Evolutionary conservation across 2,113 vertebrate genomes (phyloP).

Genomic region (Channa maculata): DNA sequence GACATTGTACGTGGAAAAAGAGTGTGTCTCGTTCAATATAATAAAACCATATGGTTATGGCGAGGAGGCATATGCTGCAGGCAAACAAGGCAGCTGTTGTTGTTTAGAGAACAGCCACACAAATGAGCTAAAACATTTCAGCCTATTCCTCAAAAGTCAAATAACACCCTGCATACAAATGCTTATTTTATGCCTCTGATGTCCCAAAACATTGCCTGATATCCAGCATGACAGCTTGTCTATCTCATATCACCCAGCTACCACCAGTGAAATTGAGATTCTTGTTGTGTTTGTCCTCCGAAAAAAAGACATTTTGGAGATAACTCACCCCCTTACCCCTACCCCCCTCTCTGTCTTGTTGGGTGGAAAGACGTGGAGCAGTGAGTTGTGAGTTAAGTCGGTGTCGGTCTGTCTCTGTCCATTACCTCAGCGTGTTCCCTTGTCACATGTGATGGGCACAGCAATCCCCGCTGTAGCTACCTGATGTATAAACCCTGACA

Average conservation of each 20-base stretch:
- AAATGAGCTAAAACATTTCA: conserved; percentile 14
- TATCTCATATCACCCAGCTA: conserved; percentile 2
- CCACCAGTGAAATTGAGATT: conserved; percentile 7
- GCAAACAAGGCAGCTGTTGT: not conserved
- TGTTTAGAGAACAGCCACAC: not conserved
- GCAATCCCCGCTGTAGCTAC: conserved; percentile 11
- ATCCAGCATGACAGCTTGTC: conserved; percentile 19
- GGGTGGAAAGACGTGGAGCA: not conserved
- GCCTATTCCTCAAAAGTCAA: not conserved
- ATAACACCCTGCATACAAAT: conserved; percentile 6
- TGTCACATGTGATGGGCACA: conserved; percentile 26
- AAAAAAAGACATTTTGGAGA: conserved; percentile 9
- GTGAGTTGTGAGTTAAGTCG: conserved; percentile 1
- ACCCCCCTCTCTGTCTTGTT: not conserved
- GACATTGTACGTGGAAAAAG: no score
- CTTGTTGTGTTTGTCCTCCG: not conserved
- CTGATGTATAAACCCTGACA: conserved; percentile 51
- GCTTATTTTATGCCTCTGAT: not conserved
- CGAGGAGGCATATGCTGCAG: not conserved
- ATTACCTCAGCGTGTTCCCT: conserved; percentile 39
- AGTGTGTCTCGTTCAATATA: no score
- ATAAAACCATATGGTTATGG: not conserved
- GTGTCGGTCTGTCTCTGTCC: conserved; percentile 29
- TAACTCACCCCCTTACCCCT: no score
- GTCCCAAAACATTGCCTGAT: conserved; percentile 6